phyloP scores from a whole-genome alignment of 1,140 invertebrate genomes.

The Scaptomyza montana region DNA sequence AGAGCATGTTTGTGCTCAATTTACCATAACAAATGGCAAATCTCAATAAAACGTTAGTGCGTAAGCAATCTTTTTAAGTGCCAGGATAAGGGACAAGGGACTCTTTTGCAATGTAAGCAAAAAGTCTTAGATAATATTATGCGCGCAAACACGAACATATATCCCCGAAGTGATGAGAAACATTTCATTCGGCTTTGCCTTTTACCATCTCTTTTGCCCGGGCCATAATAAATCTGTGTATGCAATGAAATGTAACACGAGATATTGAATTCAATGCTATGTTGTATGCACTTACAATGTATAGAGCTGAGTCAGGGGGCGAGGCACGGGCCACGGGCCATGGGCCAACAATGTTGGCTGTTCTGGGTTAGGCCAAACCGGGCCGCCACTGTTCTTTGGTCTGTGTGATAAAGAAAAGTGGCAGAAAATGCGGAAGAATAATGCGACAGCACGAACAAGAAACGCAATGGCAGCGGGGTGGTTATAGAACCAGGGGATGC shows the following conservation, averaged over 20 bases:
- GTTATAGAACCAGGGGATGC: background rate
- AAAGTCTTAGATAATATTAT: constrained; percentile 30
- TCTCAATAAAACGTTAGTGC: background rate
- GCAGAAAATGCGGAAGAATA: constrained; percentile 81
- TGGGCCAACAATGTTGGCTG: background rate
- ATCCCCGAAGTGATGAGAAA: constrained; percentile 29
- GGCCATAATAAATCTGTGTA: constrained; percentile 77
- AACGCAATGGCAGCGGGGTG: constrained; percentile 33
- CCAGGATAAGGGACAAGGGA: background rate
- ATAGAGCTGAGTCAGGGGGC: constrained; percentile 11
- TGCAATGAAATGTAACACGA: constrained; percentile 83
- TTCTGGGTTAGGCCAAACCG: constrained; percentile 46
- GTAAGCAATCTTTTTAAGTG: constrained; percentile 32
- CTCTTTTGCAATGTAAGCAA: constrained; percentile 15
- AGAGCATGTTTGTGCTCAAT: constrained; percentile 1
- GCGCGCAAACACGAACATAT: constrained; percentile 39
- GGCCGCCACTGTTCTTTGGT: constrained; percentile 41
- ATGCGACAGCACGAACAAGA: constrained; percentile 81
- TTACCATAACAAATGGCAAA: constrained; percentile 5
- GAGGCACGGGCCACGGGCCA: constrained; percentile 16
- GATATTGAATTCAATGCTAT: constrained; percentile 78
- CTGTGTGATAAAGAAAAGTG: constrained; percentile 77
- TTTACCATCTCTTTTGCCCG: constrained; percentile 45
- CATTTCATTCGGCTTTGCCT: constrained; percentile 33
- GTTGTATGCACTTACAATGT: constrained; percentile 4